Base-by-base conservation (phyloP, 2,113 vertebrate species). In the Oryzias woworae region DNA sequence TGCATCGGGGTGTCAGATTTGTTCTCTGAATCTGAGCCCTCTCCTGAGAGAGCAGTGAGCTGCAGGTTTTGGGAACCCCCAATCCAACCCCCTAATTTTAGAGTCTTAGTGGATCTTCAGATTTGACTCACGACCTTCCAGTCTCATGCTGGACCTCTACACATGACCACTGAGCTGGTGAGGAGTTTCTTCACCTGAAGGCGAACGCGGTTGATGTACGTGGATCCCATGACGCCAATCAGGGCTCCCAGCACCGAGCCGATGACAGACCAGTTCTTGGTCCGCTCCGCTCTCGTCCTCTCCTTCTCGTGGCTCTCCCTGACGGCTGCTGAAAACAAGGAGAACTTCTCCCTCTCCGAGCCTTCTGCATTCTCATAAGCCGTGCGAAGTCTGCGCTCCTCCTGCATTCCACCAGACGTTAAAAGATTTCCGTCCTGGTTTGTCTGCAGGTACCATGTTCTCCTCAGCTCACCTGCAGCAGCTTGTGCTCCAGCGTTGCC, bases 261-360 rank as follows among this genome's bases (percentile, higher is more conserved):
- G 0, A 99, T 92, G 71, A 99, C 60, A 41, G 97, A 99, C 97
- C 97, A 99, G 92, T 99, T 98, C 88, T 99, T 99, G 1, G 97
- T 99, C 54, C 95, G 94, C 52, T 99, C 97, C 0, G 97, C 95
- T 78, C 97, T 90, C 0, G 95, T 82, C 17, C 97, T 89, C 74
- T 99, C 97, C 77, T 98, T 99, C 73, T 98, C 97, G 0, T 99
- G 97, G 68, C 96, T 98, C 79, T 89, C 96, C 20, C 97, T 88
- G 62, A 99, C 97, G 0, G 91, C 94, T 0, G 92, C 97, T 0
- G 97, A 99, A 54, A 99, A 98, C 45, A 95, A 88, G 47, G 92
- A 86, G 54, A 99, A 99, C 47, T 93, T 94, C 85, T 99, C 97
- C 51, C 97, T 85, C 77, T 99, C 97, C 0, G 90, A 88, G 44